Percentiles rank a stretch among this genome's conserved stretches.
Evolutionary conservation across 2,113 vertebrate genomes (phyloP).

Genomic region (Patagioenas fasciata): DNA sequence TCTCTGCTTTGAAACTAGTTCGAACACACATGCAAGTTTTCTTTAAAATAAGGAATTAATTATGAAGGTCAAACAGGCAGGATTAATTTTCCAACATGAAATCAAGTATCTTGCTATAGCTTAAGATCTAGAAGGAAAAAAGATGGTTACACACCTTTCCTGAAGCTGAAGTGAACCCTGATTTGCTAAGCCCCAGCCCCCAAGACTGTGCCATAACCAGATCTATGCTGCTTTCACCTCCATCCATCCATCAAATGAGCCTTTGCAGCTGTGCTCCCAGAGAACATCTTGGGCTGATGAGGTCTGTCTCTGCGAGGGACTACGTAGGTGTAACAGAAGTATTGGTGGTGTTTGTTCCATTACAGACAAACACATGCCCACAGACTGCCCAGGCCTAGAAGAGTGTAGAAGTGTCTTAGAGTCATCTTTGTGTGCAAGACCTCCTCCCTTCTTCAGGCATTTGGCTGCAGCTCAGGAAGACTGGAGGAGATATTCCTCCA

Average conservation of each 20-base stretch:
- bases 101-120: not conserved
- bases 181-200: not conserved
- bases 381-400: fast-evolving
- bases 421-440: not conserved
- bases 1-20: not conserved
- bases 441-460: not conserved
- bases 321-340: fast-evolving
- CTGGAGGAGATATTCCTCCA: not conserved
- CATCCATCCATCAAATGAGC: not conserved
- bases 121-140: not conserved
- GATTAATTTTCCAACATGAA: not conserved
- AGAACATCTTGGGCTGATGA: fast-evolving
- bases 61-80: not conserved
- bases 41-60: not conserved
- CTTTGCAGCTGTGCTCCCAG: not conserved
- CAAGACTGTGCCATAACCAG: not conserved
- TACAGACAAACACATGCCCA: not conserved
- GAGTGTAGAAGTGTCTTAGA: not conserved
- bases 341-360: not conserved
- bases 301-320: not conserved
- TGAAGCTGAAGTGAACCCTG: not conserved
- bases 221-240: not conserved
- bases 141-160: not conserved
- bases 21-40: not conserved
- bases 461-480: not conserved